phyloP scores from a whole-genome alignment of 2,888 invertebrate species.

The Pomacea canaliculata region DNA sequence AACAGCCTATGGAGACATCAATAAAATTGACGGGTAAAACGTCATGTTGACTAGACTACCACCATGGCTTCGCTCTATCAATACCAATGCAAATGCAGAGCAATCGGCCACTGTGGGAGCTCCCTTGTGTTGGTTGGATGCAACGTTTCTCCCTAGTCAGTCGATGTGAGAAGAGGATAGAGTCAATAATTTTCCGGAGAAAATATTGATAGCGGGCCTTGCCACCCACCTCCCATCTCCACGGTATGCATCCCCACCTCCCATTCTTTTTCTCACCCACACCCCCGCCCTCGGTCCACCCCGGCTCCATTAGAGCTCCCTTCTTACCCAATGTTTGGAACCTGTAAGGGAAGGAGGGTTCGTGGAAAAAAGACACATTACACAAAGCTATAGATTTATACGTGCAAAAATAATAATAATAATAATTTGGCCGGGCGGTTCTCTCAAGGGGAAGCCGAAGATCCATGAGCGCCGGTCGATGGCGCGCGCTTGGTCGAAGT shows the following conservation, averaged over 20 bases:
- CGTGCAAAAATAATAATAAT: conserved; percentile 39
- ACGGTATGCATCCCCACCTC: too few relatives aligned
- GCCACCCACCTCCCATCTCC: too few relatives aligned
- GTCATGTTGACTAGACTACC: conserved; percentile 15
- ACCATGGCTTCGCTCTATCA: conserved; percentile 9
- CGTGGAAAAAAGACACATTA: conserved; percentile 34
- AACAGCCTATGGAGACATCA: conserved; percentile 44
- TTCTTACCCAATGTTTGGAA: conserved; percentile 19
- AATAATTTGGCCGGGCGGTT: conserved; percentile 29
- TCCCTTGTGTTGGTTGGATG: not conserved
- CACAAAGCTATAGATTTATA: conserved; percentile 53
- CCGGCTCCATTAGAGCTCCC: conserved; percentile 29
- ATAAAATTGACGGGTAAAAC: conserved; percentile 53
- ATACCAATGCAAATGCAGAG: conserved; percentile 17
- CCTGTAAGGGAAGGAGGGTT: not conserved
- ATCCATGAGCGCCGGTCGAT: conserved; percentile 10
- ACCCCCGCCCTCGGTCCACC: too few relatives aligned
- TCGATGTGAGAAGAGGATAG: conserved; percentile 26
- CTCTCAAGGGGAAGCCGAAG: not conserved
- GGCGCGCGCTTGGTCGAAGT: not conserved
- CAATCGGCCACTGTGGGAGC: not conserved
- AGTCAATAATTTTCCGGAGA: conserved; percentile 55
- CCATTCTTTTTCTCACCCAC: too few relatives aligned
- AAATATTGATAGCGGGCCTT: conserved; percentile 51
- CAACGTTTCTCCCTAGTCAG: not conserved